phyloP scores from a whole-genome alignment of 2,888 invertebrate genomes.

The Maniola hyperantus region DNA sequence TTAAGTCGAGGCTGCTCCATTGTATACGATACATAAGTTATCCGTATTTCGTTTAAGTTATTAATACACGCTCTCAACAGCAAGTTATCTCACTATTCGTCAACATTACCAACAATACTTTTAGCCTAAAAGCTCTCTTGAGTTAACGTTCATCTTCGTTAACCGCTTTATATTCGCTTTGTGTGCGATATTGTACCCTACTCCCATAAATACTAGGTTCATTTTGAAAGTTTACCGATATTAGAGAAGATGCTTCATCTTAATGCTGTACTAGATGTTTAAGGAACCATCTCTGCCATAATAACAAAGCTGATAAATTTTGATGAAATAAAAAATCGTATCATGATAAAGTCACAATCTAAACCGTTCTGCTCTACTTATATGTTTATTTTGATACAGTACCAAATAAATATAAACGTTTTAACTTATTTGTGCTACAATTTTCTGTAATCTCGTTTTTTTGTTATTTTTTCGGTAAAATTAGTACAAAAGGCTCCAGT shows the following conservation, averaged over 20 bases:
- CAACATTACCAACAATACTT: slow-evolving; percentile 30
- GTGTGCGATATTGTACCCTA: not conserved
- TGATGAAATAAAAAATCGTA: too few relatives aligned
- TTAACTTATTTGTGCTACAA: too few relatives aligned
- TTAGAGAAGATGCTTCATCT: not conserved
- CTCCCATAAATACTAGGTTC: not conserved
- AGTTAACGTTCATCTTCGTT: slow-evolving; percentile 37
- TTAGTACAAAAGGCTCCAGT: too few relatives aligned
- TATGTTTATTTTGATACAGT: too few relatives aligned
- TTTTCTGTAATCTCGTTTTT: too few relatives aligned
- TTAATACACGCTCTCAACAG: not conserved
- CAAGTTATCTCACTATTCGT: slow-evolving; percentile 14
- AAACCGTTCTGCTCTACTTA: too few relatives aligned
- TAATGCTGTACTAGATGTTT: not conserved
- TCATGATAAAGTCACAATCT: too few relatives aligned
- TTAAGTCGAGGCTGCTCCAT: too few relatives aligned
- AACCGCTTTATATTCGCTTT: slow-evolving; percentile 15
- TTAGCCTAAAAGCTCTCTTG: slow-evolving; percentile 36
- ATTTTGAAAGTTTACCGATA: not conserved
- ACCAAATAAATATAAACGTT: too few relatives aligned
- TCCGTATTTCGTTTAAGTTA: not conserved
- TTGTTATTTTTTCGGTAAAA: too few relatives aligned
- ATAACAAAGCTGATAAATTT: too few relatives aligned
- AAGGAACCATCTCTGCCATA: too few relatives aligned
- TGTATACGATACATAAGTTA: not conserved